Percentiles rank a stretch among this genome's conserved stretches.
Evolutionary conservation across 2,888 invertebrate species (phyloP).

Genomic region (Limnephilus auricula): DNA sequence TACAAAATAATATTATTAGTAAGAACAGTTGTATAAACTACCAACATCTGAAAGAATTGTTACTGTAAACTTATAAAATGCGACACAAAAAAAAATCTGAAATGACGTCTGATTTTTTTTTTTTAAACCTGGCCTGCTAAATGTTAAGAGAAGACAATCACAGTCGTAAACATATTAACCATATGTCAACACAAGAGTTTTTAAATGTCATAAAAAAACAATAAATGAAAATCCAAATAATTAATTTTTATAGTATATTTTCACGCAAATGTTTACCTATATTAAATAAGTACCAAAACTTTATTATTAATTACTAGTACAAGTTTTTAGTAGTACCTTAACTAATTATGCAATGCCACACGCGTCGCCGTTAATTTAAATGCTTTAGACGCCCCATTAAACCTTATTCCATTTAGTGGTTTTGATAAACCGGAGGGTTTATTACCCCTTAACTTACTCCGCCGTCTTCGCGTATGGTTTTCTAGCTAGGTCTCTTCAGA

Average conservation of each 20-base stretch:
- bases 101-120: no score
- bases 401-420: neutral
- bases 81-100: no score
- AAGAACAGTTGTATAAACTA: no score
- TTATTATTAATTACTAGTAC: neutral
- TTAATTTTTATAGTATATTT: neutral
- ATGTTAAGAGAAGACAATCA: no score
- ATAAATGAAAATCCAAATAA: neutral
- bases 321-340: neutral
- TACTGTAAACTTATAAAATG: no score
- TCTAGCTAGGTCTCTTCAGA: neutral
- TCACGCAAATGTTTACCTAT: neutral
- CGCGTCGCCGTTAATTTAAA: slow-evolving; percentile 2
- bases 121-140: no score
- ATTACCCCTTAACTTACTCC: neutral
- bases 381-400: neutral
- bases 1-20: no score
- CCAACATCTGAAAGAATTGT: no score
- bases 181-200: no score
- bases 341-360: neutral
- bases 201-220: neutral
- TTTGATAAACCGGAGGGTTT: neutral
- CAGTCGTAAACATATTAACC: no score
- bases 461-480: neutral
- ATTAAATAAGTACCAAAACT: neutral